These are phyloP conservation scores for Hippopotamus amphibius DNA, from an alignment of 2,113 vertebrate genomes.

Conservation along the genomic window DNA sequence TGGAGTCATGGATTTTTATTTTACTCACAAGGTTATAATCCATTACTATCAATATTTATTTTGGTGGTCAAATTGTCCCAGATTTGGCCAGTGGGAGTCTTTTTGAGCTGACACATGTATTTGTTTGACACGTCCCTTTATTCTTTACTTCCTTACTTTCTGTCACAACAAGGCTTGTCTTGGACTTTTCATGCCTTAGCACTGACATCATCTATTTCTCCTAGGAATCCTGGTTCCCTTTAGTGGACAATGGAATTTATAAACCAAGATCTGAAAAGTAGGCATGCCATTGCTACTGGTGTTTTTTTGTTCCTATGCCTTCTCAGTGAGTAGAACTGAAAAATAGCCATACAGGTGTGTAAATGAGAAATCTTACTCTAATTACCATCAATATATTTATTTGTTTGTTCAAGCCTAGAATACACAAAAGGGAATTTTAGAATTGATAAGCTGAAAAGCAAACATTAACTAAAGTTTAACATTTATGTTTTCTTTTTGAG, in stretches of 20 bases:
- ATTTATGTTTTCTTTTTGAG: constrained; percentile 36
- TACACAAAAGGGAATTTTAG: not conserved
- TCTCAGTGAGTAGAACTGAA: not conserved
- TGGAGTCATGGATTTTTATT: not conserved
- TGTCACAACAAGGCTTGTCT: not conserved
- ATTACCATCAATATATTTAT: not conserved
- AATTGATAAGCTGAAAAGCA: constrained; percentile 10
- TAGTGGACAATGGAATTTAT: not conserved
- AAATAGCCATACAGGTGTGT: not conserved
- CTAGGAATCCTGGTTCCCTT: not conserved
- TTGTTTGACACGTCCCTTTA: not conserved
- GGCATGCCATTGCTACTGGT: not conserved
- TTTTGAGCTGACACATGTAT: not conserved
- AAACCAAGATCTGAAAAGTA: not conserved
- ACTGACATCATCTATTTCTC: not conserved
- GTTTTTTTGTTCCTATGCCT: not conserved
- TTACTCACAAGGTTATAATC: not conserved
- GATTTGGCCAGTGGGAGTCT: not conserved
- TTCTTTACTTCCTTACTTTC: not conserved
- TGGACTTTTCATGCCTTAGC: not conserved
- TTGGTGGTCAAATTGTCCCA: not conserved
- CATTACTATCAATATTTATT: not conserved
- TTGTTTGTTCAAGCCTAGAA: not conserved
- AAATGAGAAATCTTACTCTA: not conserved
- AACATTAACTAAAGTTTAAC: not conserved